Base-by-base conservation (phyloP, 2,888 invertebrate genomes). In the Drosophila recens region DNA sequence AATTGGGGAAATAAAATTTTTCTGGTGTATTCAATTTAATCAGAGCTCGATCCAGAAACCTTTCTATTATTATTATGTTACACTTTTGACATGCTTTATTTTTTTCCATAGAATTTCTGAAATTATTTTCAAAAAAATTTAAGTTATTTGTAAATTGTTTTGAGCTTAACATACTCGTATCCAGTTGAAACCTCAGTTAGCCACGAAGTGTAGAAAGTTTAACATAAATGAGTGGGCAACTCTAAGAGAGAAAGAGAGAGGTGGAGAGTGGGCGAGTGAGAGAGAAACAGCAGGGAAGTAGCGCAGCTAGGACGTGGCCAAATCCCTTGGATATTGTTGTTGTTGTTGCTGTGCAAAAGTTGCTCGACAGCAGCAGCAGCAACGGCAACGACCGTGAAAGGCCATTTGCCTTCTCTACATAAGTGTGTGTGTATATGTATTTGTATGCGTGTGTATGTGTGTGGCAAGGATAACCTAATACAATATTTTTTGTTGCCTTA, bases 321-420 rank as follows among this genome's bases (percentile, higher is more conserved):
- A 48, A 46, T 38, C 65, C 53, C 48, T 52, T 30, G 42, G 20
- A 48, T 46, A 40, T 49, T 43, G n/a, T n/a, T n/a, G 58, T 67
- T 80, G 73, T 79, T 80, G 73, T 76, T 79, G 67, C 69, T 70
- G 61, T 53, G 69, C 57, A 72, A 79, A 71, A 72, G 75, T 67
- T 72, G 75, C 66, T 80, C 73, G 72, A 52, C 66, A 72, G 58
- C 64, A 67, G 67, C 71, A 53, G 43, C 88, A 79, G 80, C 82
- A 82, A 53, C 88, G 79, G 80, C 82, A 83, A 85, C 89, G 89
- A 82, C 89, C 88, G 83, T 90, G 90, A 90, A 90, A 90, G 89
- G 90, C 89, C 87, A 88, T 88, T 90, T 90, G 90, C 90, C 87
- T 83, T 78, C 73, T 51, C 36, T 58, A 36, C 49, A 23, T 5